Evolutionary conservation across 2,888 invertebrate genomes (phyloP).

Genomic region (Campoletis raptor): DNA sequence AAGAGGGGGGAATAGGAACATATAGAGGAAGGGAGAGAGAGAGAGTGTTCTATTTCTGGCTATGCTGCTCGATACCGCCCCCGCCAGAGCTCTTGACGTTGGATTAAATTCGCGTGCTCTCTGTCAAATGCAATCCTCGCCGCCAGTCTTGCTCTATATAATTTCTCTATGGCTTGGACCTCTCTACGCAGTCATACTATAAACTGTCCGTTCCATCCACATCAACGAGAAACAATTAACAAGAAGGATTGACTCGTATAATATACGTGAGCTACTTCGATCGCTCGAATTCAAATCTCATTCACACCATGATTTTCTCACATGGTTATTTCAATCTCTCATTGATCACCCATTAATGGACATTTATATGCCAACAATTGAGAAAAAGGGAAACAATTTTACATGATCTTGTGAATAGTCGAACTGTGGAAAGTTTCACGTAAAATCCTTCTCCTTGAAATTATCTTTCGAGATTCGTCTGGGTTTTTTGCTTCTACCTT

Average conservation of each 20-base stretch:
- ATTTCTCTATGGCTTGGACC: constrained; percentile 41
- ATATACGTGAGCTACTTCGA: neutral
- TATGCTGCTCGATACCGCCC: constrained; percentile 48
- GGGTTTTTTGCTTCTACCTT: neutral
- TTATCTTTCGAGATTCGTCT: neutral
- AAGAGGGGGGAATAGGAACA: constrained; percentile 15
- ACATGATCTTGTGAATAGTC: neutral
- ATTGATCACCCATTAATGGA: neutral
- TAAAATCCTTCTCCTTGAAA: neutral
- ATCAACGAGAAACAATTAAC: constrained; percentile 10
- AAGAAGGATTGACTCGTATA: constrained; percentile 1
- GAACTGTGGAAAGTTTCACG: neutral
- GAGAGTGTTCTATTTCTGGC: constrained; percentile 63
- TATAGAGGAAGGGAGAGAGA: constrained; percentile 45
- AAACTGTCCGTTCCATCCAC: constrained; percentile 19
- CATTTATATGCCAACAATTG: neutral
- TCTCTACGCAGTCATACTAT: constrained; percentile 1
- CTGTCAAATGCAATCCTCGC: constrained; percentile 65
- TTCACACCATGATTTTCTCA: neutral
- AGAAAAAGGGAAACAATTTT: neutral
- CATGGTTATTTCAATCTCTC: neutral
- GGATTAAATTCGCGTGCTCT: constrained; percentile 67
- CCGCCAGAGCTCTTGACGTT: constrained; percentile 47
- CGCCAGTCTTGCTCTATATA: constrained; percentile 39
- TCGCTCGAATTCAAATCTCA: neutral